Evolutionary conservation across 2,797 vertebrate genomes (phyloP), one percentile per base, ranked within the genome.

Genomic region (Catamblyrhynchus diadema): DNA sequence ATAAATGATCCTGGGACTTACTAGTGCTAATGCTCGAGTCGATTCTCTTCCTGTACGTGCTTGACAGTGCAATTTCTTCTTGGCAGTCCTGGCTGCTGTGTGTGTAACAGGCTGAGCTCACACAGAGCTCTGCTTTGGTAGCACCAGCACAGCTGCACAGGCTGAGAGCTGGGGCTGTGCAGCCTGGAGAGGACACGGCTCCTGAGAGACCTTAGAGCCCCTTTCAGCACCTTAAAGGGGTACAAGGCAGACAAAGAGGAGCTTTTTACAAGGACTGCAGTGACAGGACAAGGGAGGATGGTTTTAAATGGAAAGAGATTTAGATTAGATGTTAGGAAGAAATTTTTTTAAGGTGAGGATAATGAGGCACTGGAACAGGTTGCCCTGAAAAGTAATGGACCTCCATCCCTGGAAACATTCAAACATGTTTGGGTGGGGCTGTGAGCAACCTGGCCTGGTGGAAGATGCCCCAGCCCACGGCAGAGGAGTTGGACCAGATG

Each of bases 331-430:
- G 8, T 21, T 10, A 35, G 45, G 39, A 53, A 18, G 25, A 35
- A 12, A 2, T 45, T 5, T 23, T 23, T 71, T 59, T 41, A 27
- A 0, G 0, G 1, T 6, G 4, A 45, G 15, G 22, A 2, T 17
- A 8, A 41, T 10, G 19, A 66, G 16, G 33, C 33, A 35, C 8
- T 60, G 51, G n/a, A 41, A 41, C 9, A 60, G 8, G 11, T 18
- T 60, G 4, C 6, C 7, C 25, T 2, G 4, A n/a, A 35, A 41
- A 33, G 30, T 1, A 14, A 2, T 6, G 22, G 32, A 17, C 15
- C 19, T 16, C 15, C 32, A 37, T 42, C 20, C 41, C 23, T 42
- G 41, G 19, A 24, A 66, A 28, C 9, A 51, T 21, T 21, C 13
- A 18, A 11, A 25, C 30, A 6, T 8, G 4, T n/a, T 10, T 45